Evolutionary conservation across 2,113 vertebrate genomes (phyloP), one percentile per base, ranked within the genome.

Genomic region (Rhinoptilus africanus): DNA sequence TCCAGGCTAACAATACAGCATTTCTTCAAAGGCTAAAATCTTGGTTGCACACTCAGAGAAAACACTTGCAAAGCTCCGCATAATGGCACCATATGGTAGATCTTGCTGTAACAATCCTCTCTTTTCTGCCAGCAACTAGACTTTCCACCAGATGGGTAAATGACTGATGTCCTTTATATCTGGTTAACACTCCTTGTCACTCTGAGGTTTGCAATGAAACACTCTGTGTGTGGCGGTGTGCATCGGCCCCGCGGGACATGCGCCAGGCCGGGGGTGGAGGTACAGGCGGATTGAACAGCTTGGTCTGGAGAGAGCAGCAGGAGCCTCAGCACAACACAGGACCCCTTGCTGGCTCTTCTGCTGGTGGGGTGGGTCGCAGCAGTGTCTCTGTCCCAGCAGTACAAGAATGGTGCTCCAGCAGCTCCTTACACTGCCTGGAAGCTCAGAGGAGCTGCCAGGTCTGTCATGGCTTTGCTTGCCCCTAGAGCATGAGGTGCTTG

Each of bases 21-120:
- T 85, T 92, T 94, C 93, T 96, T 92, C 96, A 95, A 84, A 92
- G 95, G 91, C 90, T 79, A 37, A 89, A 93, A 81, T 93, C 96
- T 95, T 92, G 80, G 94, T 95, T 81, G 75, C 73, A 81, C 0
- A 7, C 96, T 93, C 85, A 90, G 72, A 90, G 88, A 95, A 95
- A 94, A 82, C 88, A 62, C 85, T 94, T 93, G 91, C 92, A 95
- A 92, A 89, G 95, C 94, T 89, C 62, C 69, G 48, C 82, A 89
- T 96, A 95, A 95, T 92, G 95, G 84, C 76, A 76, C 94, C 95
- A 93, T 96, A 95, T 97, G 97, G 96, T 96, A 62, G 56, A 72
- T 57, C 88, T 94, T 90, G 93, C 85, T 20, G 1, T 89, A 94
- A 97, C 95, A 96, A 95, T 96, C 86, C 94, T 92, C 86, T 23